Conservation (phyloP, 2,888 invertebrate species). For the Drosophila differens region DNA sequence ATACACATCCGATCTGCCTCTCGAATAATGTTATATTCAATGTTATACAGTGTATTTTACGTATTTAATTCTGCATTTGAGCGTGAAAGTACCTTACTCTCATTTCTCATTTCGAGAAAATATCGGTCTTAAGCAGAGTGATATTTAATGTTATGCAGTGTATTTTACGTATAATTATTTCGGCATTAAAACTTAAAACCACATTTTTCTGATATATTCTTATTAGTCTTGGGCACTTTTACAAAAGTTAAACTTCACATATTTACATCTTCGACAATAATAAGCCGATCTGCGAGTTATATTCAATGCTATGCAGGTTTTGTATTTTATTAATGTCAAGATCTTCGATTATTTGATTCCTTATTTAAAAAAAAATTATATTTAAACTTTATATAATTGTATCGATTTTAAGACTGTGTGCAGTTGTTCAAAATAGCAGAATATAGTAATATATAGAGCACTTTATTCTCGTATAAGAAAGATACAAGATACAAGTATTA, state of each 20-base stretch:
- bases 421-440: background rate
- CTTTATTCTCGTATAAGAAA: background rate
- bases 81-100: background rate
- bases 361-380: background rate
- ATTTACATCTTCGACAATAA: background rate
- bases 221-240: background rate
- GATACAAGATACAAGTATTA: background rate
- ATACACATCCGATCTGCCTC: background rate
- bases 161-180: background rate
- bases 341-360: background rate
- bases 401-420: background rate
- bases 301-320: background rate
- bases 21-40: background rate
- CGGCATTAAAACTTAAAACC: background rate
- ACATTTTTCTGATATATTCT: background rate
- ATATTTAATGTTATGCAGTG: background rate
- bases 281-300: background rate
- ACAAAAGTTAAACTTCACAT: background rate
- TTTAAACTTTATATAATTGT: background rate
- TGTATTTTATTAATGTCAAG: background rate
- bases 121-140: background rate
- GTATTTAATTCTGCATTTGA: background rate
- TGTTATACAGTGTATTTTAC: background rate
- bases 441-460: background rate
- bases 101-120: background rate